Evolutionary conservation across 2,113 vertebrate genomes (phyloP).

Genomic region (Pedionomus torquatus): DNA sequence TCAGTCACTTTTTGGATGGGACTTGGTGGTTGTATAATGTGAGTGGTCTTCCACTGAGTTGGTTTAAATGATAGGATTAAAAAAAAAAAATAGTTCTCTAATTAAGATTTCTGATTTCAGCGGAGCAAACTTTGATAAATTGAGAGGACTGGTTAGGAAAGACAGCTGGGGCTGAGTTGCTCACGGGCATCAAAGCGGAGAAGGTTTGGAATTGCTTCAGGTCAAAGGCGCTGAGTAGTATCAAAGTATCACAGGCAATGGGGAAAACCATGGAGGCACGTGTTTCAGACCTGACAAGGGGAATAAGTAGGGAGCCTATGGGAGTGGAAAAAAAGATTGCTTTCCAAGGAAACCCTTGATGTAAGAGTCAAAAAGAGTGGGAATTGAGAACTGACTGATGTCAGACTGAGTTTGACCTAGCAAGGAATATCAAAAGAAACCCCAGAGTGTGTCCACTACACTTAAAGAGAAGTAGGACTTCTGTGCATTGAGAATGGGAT

Average conservation of each 20-base stretch:
- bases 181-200: background rate
- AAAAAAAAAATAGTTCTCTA: slow-evolving; percentile 5
- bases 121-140: background rate
- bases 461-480: background rate
- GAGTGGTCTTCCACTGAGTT: background rate
- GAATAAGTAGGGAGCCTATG: background rate
- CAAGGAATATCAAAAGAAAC: background rate
- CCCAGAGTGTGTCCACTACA: background rate
- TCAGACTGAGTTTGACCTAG: background rate
- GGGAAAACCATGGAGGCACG: background rate
- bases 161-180: background rate
- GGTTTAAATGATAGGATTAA: slow-evolving; percentile 30
- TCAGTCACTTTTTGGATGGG: slow-evolving; percentile 10
- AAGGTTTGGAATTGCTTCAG: background rate
- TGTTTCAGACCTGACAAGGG: background rate
- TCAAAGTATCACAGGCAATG: background rate
- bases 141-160: background rate
- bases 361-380: background rate
- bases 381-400: background rate
- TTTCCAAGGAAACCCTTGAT: background rate
- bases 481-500: background rate
- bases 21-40: slow-evolving; percentile 28
- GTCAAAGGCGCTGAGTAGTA: background rate
- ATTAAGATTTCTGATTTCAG: background rate
- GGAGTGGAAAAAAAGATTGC: background rate